Conservation (phyloP, 2,888 invertebrate species). For the Drosophila mimica region DNA sequence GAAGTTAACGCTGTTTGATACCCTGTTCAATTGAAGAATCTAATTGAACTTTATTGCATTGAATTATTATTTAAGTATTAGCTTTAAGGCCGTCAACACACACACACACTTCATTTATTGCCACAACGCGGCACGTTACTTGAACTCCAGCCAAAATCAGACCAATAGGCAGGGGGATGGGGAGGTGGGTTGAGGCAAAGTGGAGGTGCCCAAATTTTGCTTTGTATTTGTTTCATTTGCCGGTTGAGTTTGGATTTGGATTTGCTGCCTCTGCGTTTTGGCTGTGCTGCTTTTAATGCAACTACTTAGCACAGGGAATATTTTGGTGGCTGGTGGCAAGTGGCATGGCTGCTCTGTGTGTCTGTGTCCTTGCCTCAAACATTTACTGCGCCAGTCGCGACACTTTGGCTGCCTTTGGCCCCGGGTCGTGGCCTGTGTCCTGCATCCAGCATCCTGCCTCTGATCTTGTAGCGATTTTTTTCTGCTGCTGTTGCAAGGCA, state of each 20-base stretch:
- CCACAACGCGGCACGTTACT: constrained; percentile 50
- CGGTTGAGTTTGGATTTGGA: constrained; percentile 12
- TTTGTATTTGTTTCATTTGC: constrained; percentile 59
- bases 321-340: constrained; percentile 1
- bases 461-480: constrained; percentile 59
- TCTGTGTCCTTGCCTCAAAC: constrained; percentile 73
- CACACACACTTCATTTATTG: constrained; percentile 53
- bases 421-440: constrained; percentile 18
- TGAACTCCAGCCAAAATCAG: constrained; percentile 63
- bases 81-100: constrained; percentile 37
- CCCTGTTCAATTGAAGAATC: neutral
- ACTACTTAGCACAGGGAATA: constrained; percentile 67
- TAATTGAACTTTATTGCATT: neutral
- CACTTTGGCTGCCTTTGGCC: constrained; percentile 62
- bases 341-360: constrained; percentile 8
- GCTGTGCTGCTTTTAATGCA: constrained; percentile 71
- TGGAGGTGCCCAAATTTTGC: constrained; percentile 35
- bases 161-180: constrained; percentile 10
- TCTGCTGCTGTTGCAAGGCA: constrained; percentile 49
- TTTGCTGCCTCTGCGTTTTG: constrained; percentile 54
- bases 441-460: constrained; percentile 15
- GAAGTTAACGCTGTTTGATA: neutral
- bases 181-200: neutral
- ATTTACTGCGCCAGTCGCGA: constrained; percentile 63
- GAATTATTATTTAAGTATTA: constrained; percentile 9